These are phyloP conservation scores for Drosophila nr. medialis DNA, from an alignment of 2,888 invertebrate genomes.

Conservation along the genomic window DNA sequence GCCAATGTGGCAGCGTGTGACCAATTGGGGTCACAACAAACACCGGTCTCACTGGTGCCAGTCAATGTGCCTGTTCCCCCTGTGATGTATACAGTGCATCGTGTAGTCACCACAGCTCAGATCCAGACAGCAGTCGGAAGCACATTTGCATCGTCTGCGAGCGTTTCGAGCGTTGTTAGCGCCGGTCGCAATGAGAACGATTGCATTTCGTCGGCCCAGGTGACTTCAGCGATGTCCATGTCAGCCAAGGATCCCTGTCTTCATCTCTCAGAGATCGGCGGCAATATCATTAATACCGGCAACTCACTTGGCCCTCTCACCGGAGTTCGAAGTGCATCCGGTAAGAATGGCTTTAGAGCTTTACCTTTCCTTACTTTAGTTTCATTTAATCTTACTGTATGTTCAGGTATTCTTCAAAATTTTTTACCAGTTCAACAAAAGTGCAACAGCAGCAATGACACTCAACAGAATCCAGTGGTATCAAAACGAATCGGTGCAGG, in stretches of 20 bases:
- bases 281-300: constrained; percentile 57
- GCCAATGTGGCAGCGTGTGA: constrained; percentile 57
- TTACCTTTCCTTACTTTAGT: neutral
- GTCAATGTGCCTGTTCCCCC: constrained; percentile 80
- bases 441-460: constrained; percentile 65
- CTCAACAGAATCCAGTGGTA: constrained; percentile 76
- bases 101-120: constrained; percentile 85
- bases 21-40: constrained; percentile 52
- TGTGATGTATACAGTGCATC: constrained; percentile 84
- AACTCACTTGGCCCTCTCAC: constrained; percentile 56
- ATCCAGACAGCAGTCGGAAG: constrained; percentile 83
- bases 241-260: constrained; percentile 64
- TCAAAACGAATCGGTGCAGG: constrained; percentile 70
- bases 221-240: constrained; percentile 66
- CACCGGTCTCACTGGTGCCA: constrained; percentile 62
- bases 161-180: constrained; percentile 84
- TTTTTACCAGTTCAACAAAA: constrained; percentile 80
- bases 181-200: constrained; percentile 80
- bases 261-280: constrained; percentile 46
- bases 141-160: constrained; percentile 84
- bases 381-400: constrained; percentile 3
- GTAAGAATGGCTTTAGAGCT: constrained; percentile 52
- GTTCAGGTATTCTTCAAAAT: constrained; percentile 72
- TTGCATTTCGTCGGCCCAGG: constrained; percentile 63
- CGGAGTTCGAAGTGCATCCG: constrained; percentile 79